Evolutionary conservation across 2,113 vertebrate species (phyloP), one percentile per base, ranked within the genome.

Genomic region (Dolichallabes microphthalmus): DNA sequence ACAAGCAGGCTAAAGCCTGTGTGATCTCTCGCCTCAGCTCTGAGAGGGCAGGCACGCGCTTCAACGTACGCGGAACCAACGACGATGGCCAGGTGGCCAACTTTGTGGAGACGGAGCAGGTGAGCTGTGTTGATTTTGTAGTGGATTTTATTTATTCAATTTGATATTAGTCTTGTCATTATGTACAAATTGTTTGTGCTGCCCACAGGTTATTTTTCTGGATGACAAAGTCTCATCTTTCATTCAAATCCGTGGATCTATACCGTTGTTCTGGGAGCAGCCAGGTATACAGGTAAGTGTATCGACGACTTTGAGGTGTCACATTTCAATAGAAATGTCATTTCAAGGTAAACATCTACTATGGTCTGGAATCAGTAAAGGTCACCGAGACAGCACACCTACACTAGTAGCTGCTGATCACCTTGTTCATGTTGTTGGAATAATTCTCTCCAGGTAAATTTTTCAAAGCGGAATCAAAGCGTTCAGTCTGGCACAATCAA

Each of bases 61-160:
- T 99, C 87, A 99, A 99, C 0, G 98, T 99, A 13, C 94, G 98
- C n/a, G 98, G 98, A 86, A 96, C 97, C 61, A 99, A 99, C 0
- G 98, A 99, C 52, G 96, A 98, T 1, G 98, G 98, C 13, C 98
- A 99, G 0, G 98, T 98, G 45, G 98, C 98, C 86, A 99, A 99
- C 91, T 99, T 99, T 91, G 97, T 99, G 73, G 98, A 99, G 92
- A 99, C 98, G 0, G 98, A 99, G 86, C 98, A 99, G 97, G 98
- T 98, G 91, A 86, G 45, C 20, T 22, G 19, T 52, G 22, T 85
- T 80, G 2, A 8, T 52, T 80, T 6, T 53, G 61, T 32, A 6
- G 55, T 50, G 12, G n/a, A 39, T 32, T 66, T 66, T 82, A 45
- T 45, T 45, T 45, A 45, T 45, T 45, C 1, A 45, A 45, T 0